Conservation (phyloP, 2,888 invertebrate species). For the Erebia palarica region DNA sequence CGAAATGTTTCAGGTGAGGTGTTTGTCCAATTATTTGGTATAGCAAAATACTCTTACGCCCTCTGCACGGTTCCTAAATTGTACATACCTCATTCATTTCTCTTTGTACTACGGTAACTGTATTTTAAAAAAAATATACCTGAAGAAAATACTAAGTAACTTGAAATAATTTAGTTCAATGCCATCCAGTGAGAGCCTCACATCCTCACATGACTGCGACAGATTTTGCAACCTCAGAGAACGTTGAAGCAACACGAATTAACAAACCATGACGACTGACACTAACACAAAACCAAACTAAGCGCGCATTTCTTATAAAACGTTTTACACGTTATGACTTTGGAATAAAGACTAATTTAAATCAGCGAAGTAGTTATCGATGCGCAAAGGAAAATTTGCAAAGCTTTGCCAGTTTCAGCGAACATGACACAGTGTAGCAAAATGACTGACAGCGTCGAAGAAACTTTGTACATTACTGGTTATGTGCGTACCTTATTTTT, state of each 20-base stretch:
- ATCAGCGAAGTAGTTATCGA: neutral
- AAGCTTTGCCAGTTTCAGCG: slow-evolving; percentile 36
- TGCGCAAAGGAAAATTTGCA: slow-evolving; percentile 35
- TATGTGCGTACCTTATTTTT: slow-evolving; percentile 18
- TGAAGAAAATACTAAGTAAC: neutral
- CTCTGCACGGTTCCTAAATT: too few species aligned
- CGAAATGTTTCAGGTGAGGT: too few species aligned
- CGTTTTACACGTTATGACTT: slow-evolving; percentile 11
- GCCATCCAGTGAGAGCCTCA: slow-evolving; percentile 5
- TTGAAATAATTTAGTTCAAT: neutral
- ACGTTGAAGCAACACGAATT: slow-evolving; percentile 64
- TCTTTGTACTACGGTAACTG: too few species aligned
- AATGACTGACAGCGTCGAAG: slow-evolving; percentile 35
- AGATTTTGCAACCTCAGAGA: slow-evolving; percentile 70
- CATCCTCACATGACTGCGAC: slow-evolving; percentile 46
- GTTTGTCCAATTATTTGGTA: too few species aligned
- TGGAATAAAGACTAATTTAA: slow-evolving; percentile 23
- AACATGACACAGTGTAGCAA: slow-evolving; percentile 44
- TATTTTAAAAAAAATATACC: neutral
- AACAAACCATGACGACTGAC: slow-evolving; percentile 71
- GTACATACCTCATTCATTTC: too few species aligned
- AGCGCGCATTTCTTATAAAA: slow-evolving; percentile 27
- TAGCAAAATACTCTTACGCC: too few species aligned
- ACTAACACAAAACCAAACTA: slow-evolving; percentile 54
- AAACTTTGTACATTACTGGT: slow-evolving; percentile 38